phyloP scores from a whole-genome alignment of 2,888 invertebrate genomes.

The Machimus rusticus region DNA sequence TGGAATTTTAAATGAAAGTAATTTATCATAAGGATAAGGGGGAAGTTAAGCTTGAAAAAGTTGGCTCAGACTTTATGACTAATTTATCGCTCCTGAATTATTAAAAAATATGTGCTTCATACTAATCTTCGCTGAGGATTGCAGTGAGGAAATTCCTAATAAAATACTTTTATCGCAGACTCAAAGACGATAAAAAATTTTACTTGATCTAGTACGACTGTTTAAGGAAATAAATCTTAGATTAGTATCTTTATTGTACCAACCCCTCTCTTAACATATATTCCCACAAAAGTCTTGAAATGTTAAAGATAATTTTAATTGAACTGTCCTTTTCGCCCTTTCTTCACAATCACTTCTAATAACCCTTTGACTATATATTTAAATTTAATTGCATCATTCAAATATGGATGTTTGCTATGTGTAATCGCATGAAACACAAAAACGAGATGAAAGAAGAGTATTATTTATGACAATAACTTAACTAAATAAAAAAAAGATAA shows the following conservation, averaged over 20 bases:
- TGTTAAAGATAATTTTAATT: neutral
- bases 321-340: neutral
- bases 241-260: neutral
- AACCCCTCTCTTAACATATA: neutral
- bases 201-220: neutral
- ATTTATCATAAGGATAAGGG: constrained; percentile 15
- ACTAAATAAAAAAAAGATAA: no score
- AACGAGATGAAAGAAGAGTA: no score
- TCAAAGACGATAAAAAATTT: neutral
- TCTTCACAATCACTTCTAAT: neutral
- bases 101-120: neutral
- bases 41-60: neutral
- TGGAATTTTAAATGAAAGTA: constrained; percentile 9
- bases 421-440: no score
- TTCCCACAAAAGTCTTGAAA: neutral
- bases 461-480: no score
- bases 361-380: neutral
- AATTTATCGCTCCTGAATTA: constrained; percentile 30
- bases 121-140: neutral
- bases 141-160: neutral
- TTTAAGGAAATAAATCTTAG: neutral
- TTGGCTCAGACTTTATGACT: neutral
- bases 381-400: neutral
- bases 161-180: neutral
- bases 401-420: no score